Evolutionary conservation across 2,888 invertebrate species (phyloP).

Genomic region (Camponotus fellah): DNA sequence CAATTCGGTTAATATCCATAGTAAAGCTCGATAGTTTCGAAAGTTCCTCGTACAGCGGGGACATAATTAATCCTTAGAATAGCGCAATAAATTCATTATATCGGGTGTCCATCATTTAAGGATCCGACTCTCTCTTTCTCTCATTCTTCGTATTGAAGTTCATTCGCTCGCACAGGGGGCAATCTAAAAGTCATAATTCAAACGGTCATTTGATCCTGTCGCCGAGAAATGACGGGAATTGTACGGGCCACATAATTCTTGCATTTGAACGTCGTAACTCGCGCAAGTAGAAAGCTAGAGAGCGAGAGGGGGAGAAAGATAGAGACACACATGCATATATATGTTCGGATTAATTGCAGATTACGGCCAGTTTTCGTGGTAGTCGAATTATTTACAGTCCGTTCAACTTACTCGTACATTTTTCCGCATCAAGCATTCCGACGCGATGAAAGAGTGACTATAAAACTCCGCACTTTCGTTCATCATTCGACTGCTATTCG

Average conservation of each 20-base stretch:
- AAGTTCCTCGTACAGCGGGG: constrained; percentile 33
- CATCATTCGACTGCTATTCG: constrained; percentile 18
- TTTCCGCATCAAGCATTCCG: constrained; percentile 11
- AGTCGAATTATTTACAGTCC: constrained; percentile 33
- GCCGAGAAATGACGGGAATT: constrained; percentile 49
- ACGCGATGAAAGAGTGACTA: constrained; percentile 12
- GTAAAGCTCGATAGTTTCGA: constrained; percentile 24
- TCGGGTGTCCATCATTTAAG: constrained; percentile 64
- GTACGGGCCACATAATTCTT: constrained; percentile 64
- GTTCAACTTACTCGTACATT: constrained; percentile 29
- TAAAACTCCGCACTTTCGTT: constrained; percentile 41
- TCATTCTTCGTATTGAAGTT: constrained; percentile 55
- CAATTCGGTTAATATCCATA: constrained; percentile 24
- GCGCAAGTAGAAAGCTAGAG: constrained; percentile 5
- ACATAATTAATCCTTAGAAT: constrained; percentile 48
- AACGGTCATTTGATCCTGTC: constrained; percentile 67
- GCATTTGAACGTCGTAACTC: constrained; percentile 48
- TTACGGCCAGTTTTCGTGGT: constrained; percentile 24
- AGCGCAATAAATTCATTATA: constrained; percentile 70
- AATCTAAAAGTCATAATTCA: constrained; percentile 73
- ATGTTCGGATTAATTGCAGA: constrained; percentile 43
- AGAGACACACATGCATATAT: not conserved
- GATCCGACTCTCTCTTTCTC: constrained; percentile 32
- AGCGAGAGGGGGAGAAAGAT: not conserved
- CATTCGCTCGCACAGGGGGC: constrained; percentile 60